These are phyloP conservation scores for Anoplophora glabripennis DNA, from an alignment of 1,140 invertebrate genomes.

Conservation along the genomic window DNA sequence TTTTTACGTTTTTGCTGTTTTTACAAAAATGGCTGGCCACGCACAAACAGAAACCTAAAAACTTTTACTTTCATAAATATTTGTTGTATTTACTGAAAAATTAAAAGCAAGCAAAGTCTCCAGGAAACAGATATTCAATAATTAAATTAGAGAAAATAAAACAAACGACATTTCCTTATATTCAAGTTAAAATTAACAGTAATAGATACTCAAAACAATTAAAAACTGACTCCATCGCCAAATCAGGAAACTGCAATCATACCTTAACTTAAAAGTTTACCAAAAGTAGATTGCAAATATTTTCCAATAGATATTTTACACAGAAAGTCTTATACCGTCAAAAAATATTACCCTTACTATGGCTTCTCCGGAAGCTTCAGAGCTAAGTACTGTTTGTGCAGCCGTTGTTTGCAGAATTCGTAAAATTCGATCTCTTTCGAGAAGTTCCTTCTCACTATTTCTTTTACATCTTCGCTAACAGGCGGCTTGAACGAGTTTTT, in stretches of 20 bases:
- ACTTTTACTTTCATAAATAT: neutral
- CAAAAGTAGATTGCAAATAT: no score
- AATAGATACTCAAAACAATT: no score
- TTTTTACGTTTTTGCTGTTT: no score
- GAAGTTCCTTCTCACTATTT: conserved; percentile 82
- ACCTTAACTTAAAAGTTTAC: no score
- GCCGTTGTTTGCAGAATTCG: conserved; percentile 81
- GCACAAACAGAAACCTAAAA: neutral
- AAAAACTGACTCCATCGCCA: no score
- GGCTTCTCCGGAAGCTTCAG: conserved; percentile 51
- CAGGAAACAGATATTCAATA: no score
- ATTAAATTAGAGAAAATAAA: no score
- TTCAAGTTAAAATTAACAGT: no score
- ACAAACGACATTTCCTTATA: no score
- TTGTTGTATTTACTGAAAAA: neutral
- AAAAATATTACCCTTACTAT: conserved; percentile 1
- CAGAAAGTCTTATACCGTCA: neutral
- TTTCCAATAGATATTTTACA: neutral
- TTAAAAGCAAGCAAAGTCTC: neutral
- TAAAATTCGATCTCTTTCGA: conserved; percentile 90
- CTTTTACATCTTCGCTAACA: conserved; percentile 80
- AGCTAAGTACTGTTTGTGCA: conserved; percentile 77
- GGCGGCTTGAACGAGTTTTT: conserved; percentile 83
- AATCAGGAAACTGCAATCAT: no score
- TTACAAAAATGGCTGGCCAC: neutral